A percentile compares a stretch with the other conserved stretches of the same genome.
Conservation (phyloP, 2,797 vertebrate species). For the Xenops minutus region DNA sequence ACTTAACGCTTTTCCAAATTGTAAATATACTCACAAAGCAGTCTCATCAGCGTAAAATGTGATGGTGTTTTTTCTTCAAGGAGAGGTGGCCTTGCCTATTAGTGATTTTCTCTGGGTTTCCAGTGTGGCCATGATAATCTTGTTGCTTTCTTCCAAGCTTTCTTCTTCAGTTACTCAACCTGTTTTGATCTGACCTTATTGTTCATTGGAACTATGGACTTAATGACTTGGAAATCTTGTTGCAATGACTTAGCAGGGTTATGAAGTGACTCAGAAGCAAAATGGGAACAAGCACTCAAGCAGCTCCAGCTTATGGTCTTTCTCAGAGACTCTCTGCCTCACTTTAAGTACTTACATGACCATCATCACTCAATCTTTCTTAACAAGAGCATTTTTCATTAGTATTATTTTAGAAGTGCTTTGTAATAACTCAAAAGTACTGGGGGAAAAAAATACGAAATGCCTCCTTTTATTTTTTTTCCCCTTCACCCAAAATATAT, state of each 20-base stretch:
- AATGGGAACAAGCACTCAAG: not conserved
- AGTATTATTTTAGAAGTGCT: slow-evolving; percentile 36
- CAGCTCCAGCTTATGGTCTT: not conserved
- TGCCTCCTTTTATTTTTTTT: not conserved
- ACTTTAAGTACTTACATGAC: slow-evolving; percentile 33
- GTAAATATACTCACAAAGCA: not conserved
- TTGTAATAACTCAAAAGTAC: slow-evolving; percentile 55
- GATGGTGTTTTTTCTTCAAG: not conserved
- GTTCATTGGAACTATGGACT: not conserved
- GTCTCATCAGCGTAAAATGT: not conserved
- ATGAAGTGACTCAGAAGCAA: slow-evolving; percentile 1
- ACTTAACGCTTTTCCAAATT: not conserved
- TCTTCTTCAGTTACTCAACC: not conserved
- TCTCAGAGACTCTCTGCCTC: not conserved
- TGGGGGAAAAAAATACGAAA: not conserved
- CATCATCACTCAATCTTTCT: slow-evolving; percentile 51
- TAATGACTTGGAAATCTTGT: not conserved
- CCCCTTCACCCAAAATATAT: slow-evolving; percentile 37
- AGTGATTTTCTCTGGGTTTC: not conserved
- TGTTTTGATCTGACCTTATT: not conserved
- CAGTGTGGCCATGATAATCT: not conserved
- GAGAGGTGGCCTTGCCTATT: not conserved
- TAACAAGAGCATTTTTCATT: slow-evolving; percentile 57
- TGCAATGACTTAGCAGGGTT: not conserved
- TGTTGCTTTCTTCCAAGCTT: not conserved